phyloP scores from a whole-genome alignment of 2,113 vertebrate genomes.

The Taurulus bubalis region DNA sequence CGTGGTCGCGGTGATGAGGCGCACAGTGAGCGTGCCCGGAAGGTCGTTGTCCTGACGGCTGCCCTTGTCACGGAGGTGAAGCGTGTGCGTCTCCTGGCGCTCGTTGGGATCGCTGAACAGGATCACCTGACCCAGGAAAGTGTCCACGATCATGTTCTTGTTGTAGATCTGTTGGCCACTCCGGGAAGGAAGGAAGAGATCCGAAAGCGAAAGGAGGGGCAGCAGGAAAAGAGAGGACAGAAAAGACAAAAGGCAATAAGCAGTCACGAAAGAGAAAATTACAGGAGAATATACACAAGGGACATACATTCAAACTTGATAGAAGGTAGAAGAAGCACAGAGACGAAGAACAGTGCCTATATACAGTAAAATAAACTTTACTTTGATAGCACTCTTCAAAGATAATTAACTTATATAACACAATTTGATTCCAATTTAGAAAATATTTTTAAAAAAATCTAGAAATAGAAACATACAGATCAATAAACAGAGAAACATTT shows the following conservation, averaged over 20 bases:
- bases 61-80: conserved; percentile 91
- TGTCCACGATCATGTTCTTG: conserved; percentile 91
- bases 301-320: neutral
- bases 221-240: conserved; percentile 9
- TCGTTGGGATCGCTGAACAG: conserved; percentile 88
- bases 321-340: conserved; percentile 1
- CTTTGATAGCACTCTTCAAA: neutral
- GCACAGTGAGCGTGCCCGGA: conserved; percentile 89
- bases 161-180: conserved; percentile 82
- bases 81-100: conserved; percentile 89
- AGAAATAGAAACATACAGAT: neutral
- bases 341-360: neutral
- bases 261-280: neutral
- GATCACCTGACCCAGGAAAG: conserved; percentile 94
- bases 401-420: neutral
- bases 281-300: neutral
- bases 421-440: neutral
- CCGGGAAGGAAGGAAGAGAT: conserved; percentile 26
- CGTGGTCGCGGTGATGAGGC: conserved; percentile 87
- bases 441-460: neutral
- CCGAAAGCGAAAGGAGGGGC: neutral
- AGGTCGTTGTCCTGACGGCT: conserved; percentile 89
- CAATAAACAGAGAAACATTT: neutral
- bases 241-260: conserved; percentile 33
- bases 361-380: neutral